Evolutionary conservation across 2,888 invertebrate genomes (phyloP).

Genomic region (Doris montereyensis): DNA sequence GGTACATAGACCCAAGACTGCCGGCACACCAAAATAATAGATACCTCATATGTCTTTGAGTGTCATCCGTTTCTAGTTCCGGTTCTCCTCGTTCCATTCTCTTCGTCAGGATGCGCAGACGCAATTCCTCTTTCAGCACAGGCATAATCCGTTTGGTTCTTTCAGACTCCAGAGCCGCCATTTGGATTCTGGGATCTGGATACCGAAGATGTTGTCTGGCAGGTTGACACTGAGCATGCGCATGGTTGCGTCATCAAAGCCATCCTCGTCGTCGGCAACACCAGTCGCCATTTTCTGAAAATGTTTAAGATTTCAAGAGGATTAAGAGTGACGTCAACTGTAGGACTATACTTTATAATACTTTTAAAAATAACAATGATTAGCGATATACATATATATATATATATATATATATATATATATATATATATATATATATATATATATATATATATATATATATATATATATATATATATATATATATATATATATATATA

Average conservation of each 20-base stretch:
- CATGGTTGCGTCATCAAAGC: constrained; percentile 34
- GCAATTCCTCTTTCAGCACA: constrained; percentile 36
- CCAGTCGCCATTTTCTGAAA: not conserved
- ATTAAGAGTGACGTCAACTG: no score
- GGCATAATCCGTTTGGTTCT: constrained; percentile 36
- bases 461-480: not conserved
- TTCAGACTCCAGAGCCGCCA: constrained; percentile 27
- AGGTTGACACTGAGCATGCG: constrained; percentile 36
- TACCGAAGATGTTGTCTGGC: constrained; percentile 28
- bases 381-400: not conserved
- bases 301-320: no score
- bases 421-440: not conserved
- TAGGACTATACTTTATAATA: no score
- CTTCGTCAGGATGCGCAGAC: constrained; percentile 31
- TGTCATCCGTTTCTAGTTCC: constrained; percentile 16
- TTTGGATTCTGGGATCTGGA: constrained; percentile 38
- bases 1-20: no score
- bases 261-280: not conserved
- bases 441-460: not conserved
- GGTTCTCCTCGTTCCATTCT: constrained; percentile 37
- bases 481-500: not conserved
- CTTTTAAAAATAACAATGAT: not conserved
- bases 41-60: constrained; percentile 28
- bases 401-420: not conserved
- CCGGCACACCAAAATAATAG: no score